phyloP scores from a whole-genome alignment of 2,797 vertebrate genomes.

The Hemitrygon akajei region DNA sequence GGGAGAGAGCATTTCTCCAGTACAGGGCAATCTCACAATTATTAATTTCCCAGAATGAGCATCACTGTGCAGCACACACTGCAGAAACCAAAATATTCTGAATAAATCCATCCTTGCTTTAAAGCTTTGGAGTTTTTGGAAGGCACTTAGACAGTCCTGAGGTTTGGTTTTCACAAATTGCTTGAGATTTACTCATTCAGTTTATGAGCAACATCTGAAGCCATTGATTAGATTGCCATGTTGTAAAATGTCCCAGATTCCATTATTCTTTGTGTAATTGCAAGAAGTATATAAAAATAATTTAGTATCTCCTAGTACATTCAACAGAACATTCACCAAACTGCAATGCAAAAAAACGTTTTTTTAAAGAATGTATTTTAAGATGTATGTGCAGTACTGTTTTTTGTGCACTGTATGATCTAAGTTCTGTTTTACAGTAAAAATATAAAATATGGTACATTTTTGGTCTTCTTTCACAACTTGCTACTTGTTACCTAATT shows the following conservation, averaged over 20 bases:
- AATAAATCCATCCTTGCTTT: conserved; percentile 1
- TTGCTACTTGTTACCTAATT: background rate
- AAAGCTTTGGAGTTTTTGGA: conserved; percentile 20
- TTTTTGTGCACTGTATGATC: conserved; percentile 37
- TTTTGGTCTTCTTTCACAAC: conserved; percentile 12
- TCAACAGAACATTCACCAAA: conserved; percentile 34
- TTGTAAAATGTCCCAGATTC: conserved; percentile 28
- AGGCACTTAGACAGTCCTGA: background rate
- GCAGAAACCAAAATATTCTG: conserved; percentile 27
- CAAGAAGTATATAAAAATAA: conserved; percentile 23
- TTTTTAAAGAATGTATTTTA: conserved; percentile 38
- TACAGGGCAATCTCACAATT: background rate
- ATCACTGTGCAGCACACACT: conserved; percentile 22
- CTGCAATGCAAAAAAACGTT: conserved; percentile 30
- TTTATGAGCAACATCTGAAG: conserved; percentile 21
- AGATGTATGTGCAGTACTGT: conserved; percentile 36
- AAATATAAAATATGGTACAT: conserved; percentile 28
- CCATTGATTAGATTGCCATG: conserved; percentile 28
- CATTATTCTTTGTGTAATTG: conserved; percentile 37
- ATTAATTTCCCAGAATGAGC: background rate
- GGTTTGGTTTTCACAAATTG: conserved; percentile 1
- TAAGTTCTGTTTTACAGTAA: conserved; percentile 37
- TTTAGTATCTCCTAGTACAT: conserved; percentile 34
- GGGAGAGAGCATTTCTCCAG: background rate
- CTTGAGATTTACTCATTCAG: conserved; percentile 17